Evolutionary conservation across 2,113 vertebrate genomes (phyloP).

Genomic region (Garra rufa): DNA sequence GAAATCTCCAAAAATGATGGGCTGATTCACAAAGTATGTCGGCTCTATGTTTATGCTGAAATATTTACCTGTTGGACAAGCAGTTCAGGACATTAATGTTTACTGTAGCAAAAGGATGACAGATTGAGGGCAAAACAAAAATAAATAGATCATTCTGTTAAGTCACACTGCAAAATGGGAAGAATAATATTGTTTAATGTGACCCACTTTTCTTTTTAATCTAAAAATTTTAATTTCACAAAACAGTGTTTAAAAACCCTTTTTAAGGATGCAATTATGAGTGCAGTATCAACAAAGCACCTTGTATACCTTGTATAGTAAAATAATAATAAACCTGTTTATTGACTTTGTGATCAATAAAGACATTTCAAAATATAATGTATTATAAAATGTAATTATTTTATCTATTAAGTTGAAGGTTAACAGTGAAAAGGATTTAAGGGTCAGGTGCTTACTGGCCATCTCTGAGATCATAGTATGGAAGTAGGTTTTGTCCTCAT

Average conservation of each 20-base stretch:
- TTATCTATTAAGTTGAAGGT: not conserved
- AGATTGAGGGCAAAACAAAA: slow-evolving; percentile 3
- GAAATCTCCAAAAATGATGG: slow-evolving; percentile 88
- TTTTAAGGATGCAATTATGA: not conserved
- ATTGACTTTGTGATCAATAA: not conserved
- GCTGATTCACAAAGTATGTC: slow-evolving; percentile 76
- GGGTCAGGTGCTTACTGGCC: slow-evolving; percentile 75
- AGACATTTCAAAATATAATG: not conserved
- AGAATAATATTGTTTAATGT: not conserved
- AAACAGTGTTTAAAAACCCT: not conserved
- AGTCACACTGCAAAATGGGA: not conserved
- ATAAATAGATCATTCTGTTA: slow-evolving; percentile 13
- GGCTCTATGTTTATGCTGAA: slow-evolving; percentile 80
- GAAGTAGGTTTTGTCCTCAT: slow-evolving; percentile 84
- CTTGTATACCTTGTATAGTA: not conserved
- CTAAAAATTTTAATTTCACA: not conserved
- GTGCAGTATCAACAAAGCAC: not conserved
- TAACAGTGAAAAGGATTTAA: not conserved
- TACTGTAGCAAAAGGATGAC: not conserved
- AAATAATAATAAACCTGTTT: not conserved
- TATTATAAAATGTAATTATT: not conserved
- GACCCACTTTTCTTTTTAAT: not conserved
- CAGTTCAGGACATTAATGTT: not conserved
- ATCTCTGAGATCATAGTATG: slow-evolving; percentile 83
- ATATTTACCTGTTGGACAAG: slow-evolving; percentile 74